These are phyloP conservation scores for Bradynema listronoti DNA, from an alignment of 1,140 invertebrate species.

Conservation along the genomic window DNA sequence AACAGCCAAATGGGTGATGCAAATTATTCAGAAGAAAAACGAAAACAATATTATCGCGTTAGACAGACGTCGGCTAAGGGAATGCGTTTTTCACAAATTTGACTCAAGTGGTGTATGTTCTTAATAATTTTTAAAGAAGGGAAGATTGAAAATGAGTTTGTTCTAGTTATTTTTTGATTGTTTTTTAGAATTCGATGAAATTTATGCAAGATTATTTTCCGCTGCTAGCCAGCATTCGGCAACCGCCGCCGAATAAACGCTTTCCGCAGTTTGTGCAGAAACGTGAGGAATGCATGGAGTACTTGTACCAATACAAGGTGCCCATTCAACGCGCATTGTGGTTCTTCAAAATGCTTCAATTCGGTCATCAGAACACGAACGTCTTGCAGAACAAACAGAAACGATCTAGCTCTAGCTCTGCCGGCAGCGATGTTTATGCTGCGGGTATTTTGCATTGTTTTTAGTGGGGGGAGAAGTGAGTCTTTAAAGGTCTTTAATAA, in stretches of 20 bases:
- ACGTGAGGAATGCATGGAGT: slow-evolving; percentile 40
- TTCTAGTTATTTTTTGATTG: no score
- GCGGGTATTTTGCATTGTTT: no score
- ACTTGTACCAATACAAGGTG: slow-evolving; percentile 34
- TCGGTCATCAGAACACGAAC: slow-evolving; percentile 8
- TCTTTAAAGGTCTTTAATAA: no score
- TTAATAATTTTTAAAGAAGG: no score
- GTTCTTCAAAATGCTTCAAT: slow-evolving; percentile 45
- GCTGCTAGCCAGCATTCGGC: slow-evolving; percentile 20
- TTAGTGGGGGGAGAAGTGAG: no score
- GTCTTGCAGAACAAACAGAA: slow-evolving; percentile 18
- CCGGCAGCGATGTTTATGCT: no score
- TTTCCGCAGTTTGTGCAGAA: slow-evolving; percentile 30
- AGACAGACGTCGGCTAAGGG: slow-evolving; percentile 40
- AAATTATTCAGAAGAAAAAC: slow-evolving; percentile 32
- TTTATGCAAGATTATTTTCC: no score
- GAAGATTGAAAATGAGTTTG: no score
- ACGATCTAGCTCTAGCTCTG: slow-evolving; percentile 15
- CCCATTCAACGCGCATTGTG: slow-evolving; percentile 40
- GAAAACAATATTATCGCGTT: slow-evolving; percentile 27
- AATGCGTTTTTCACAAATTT: slow-evolving; percentile 29
- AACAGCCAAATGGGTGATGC: slow-evolving; percentile 19
- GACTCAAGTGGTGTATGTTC: slow-evolving; percentile 7
- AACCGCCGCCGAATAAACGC: slow-evolving; percentile 23
- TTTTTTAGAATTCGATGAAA: no score